These are phyloP conservation scores for Siphlonurus alternatus DNA, from an alignment of 2,888 invertebrate genomes.

Conservation along the genomic window DNA sequence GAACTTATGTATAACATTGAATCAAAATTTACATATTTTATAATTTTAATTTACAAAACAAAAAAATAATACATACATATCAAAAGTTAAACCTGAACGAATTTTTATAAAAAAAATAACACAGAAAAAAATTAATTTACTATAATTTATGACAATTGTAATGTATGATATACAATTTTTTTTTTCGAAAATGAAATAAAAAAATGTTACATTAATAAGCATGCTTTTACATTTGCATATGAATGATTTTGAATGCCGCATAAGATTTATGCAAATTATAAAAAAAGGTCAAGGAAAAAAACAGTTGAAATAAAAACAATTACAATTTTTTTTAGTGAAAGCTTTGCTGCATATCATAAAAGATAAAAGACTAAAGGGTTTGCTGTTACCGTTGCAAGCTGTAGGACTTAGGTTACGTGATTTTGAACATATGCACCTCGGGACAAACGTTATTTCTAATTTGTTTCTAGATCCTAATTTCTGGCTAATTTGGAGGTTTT, in stretches of 20 bases:
- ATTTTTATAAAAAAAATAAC: background rate
- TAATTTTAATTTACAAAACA: background rate
- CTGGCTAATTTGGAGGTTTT: too few relatives aligned
- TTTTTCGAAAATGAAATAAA: background rate
- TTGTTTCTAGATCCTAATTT: too few relatives aligned
- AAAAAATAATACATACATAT: background rate
- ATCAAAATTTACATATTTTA: background rate
- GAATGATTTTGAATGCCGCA: background rate
- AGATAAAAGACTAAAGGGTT: too few relatives aligned
- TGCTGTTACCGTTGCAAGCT: too few relatives aligned
- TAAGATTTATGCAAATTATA: background rate
- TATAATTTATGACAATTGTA: background rate
- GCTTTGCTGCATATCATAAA: too few relatives aligned
- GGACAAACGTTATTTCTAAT: too few relatives aligned
- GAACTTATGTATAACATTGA: too few relatives aligned
- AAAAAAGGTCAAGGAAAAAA: background rate
- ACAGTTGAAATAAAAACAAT: background rate
- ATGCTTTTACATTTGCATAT: background rate
- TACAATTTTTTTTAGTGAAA: too few relatives aligned
- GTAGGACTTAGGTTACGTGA: too few relatives aligned
- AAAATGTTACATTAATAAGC: background rate
- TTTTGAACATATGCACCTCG: too few relatives aligned
- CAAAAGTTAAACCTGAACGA: too few relatives aligned
- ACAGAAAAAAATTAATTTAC: background rate
- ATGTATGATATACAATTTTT: background rate